Evolutionary conservation across 1,140 invertebrate species (phyloP).

Genomic region (Psix sp.): DNA sequence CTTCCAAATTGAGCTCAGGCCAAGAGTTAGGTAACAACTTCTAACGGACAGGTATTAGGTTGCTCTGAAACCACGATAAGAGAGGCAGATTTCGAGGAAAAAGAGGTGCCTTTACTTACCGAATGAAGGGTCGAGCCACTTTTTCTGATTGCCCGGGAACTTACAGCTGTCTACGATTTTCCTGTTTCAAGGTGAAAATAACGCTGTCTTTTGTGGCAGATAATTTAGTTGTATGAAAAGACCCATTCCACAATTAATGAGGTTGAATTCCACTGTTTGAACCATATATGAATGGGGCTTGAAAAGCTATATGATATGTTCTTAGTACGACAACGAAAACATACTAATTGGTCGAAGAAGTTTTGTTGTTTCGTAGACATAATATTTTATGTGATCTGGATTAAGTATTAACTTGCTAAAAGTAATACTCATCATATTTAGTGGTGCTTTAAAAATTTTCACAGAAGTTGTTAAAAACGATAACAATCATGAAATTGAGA

Average conservation of each 20-base stretch:
- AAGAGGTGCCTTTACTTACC: slow-evolving; percentile 35
- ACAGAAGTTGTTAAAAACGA: no score
- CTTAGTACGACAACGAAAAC: no score
- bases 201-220: slow-evolving; percentile 37
- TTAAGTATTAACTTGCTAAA: no score
- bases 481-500: no score
- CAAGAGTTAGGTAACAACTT: slow-evolving; percentile 58
- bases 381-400: no score
- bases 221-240: slow-evolving; percentile 38
- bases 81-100: slow-evolving; percentile 66
- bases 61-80: slow-evolving; percentile 75
- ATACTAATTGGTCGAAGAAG: no score
- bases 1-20: slow-evolving; percentile 47
- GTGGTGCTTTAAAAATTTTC: no score
- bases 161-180: slow-evolving; percentile 57
- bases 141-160: slow-evolving; percentile 64
- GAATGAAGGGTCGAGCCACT: slow-evolving; percentile 45
- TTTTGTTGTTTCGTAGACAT: no score
- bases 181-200: slow-evolving; percentile 55
- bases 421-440: no score
- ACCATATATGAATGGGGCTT: slow-evolving; percentile 22
- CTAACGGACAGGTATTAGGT: slow-evolving; percentile 71
- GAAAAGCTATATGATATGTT: no score
- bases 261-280: slow-evolving; percentile 38
- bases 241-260: slow-evolving; percentile 54